phyloP scores from a whole-genome alignment of 2,888 invertebrate genomes.

The Pammene aurita region DNA sequence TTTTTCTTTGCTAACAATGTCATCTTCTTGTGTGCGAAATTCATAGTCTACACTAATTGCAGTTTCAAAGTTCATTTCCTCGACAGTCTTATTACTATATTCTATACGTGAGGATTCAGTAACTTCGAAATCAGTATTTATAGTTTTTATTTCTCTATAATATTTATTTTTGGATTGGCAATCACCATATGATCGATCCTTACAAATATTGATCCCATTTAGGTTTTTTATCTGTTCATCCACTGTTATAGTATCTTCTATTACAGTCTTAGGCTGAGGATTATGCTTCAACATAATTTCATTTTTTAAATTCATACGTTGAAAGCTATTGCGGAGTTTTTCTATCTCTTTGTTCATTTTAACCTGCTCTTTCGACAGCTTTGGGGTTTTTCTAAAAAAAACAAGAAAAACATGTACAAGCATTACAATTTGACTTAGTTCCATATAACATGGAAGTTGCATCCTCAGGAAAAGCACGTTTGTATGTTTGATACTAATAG shows the following conservation, averaged over 20 bases:
- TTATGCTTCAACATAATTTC: conserved; percentile 57
- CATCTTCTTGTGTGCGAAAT: conserved; percentile 42
- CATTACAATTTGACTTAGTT: too few relatives aligned
- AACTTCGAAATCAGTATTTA: background rate
- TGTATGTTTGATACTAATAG: too few relatives aligned
- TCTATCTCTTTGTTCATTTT: conserved; percentile 63
- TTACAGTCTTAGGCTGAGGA: conserved; percentile 45
- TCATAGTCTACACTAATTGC: conserved; percentile 22
- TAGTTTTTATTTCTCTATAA: conserved; percentile 2
- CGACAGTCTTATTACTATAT: conserved; percentile 55
- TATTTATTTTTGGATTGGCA: background rate
- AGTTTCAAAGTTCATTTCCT: conserved; percentile 54
- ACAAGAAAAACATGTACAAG: background rate
- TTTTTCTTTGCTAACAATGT: conserved; percentile 42
- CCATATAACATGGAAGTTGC: too few relatives aligned
- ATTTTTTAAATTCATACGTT: conserved; percentile 64
- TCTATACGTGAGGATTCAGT: conserved; percentile 2
- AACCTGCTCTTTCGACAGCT: conserved; percentile 55
- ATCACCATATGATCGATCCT: conserved; percentile 10
- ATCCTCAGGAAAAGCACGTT: too few relatives aligned
- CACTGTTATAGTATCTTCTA: conserved; percentile 12
- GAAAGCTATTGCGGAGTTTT: conserved; percentile 63
- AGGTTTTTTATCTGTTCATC: conserved; percentile 8
- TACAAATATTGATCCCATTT: background rate
- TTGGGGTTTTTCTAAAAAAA: conserved; percentile 57